Evolutionary conservation across 2,797 vertebrate species (phyloP), one percentile per base, ranked within the genome.

Genomic region (Macrochelys suwanniensis): DNA sequence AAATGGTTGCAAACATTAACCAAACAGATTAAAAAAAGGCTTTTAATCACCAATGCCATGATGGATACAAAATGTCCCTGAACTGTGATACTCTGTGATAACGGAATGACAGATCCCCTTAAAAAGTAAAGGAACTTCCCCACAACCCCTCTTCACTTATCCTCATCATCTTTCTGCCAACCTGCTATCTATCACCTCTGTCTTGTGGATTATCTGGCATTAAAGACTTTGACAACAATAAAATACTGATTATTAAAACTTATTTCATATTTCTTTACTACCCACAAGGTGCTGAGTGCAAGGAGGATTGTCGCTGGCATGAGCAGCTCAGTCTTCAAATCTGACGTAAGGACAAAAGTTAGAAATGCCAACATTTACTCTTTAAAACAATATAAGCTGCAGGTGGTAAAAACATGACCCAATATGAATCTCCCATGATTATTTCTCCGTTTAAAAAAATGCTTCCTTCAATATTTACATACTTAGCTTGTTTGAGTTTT

Each of bases 401-500:
- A 87, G 59, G 5, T 56, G 13, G 8, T 28, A 88, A 25, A 54
- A 71, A 76, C 37, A 17, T 53, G 68, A n/a, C 7, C 45, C 11
- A 37, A 37, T 17, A 80, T 2, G 11, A 5, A 45, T 82, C 2
- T 28, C 1, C 84, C 28, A 87, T 0, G 3, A n/a, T 61, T 12
- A 50, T 89, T 90, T 28, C 89, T 42, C 21, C 85, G n/a, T 17
- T 15, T 76, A 50, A 7, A 71, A 71, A 89, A 80, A 21, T 0
- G 28, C 10, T 1, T 71, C 23, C 82, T 91, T 10, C 16, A n/a
- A 85, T 2, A 0, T 31, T 37, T 37, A 96, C 99, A 89, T 97
- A 99, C 99, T 98, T 99, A 17, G 99, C 99, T 96, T 99, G 99
- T 96, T 97, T 98, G 15, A 99, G 98, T 89, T 99, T 99, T 98